Percentiles rank a stretch among this genome's conserved stretches.
phyloP scores from a whole-genome alignment of 2,113 vertebrate genomes.

The Rhinolophus ferrumequinum region DNA sequence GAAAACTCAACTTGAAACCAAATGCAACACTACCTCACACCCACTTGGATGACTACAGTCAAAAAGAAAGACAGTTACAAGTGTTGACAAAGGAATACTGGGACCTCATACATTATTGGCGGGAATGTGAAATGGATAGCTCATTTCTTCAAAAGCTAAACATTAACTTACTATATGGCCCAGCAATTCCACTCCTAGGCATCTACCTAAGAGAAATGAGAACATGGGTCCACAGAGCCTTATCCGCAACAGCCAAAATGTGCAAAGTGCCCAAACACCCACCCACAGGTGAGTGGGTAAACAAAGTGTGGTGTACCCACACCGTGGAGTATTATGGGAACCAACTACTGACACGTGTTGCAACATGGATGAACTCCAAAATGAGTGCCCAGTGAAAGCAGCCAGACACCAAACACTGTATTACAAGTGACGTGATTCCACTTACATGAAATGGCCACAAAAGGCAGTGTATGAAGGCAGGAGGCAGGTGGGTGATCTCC shows the following conservation, averaged over 20 bases:
- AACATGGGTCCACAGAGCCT: accelerated
- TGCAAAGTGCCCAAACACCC: accelerated
- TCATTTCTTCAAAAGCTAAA: not conserved
- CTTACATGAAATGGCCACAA: accelerated
- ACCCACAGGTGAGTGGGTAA: accelerated
- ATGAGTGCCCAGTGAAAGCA: accelerated
- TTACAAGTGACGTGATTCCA: accelerated
- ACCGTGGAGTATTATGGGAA: accelerated
- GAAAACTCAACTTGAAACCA: not conserved
- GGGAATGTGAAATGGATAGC: accelerated
- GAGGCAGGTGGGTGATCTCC: not conserved
- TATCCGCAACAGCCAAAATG: accelerated
- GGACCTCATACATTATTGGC: accelerated
- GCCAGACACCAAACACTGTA: not conserved
- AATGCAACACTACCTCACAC: accelerated
- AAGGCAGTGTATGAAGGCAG: not conserved
- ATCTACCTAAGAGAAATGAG: not conserved
- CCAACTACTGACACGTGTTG: accelerated
- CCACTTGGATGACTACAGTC: accelerated
- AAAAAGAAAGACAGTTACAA: accelerated
- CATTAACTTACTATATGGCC: accelerated
- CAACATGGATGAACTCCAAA: accelerated
- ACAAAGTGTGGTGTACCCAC: accelerated
- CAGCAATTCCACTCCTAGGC: too few species aligned
- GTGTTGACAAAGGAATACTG: accelerated